Conservation (phyloP, 2,113 vertebrate species). For the Pteropus alecto region DNA sequence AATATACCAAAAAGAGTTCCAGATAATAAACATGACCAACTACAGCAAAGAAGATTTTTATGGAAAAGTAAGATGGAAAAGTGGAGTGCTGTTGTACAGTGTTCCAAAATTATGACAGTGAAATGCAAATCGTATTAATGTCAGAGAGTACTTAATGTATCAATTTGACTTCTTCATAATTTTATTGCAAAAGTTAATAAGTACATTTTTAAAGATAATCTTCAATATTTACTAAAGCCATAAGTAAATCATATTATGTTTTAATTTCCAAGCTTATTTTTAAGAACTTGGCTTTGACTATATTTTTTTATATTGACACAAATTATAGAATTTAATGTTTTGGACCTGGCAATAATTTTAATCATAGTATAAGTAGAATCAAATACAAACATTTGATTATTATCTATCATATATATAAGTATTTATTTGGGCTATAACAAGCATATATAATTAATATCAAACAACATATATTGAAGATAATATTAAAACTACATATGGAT, state of each 20-base stretch:
- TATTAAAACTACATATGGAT: neutral
- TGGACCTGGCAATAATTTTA: neutral
- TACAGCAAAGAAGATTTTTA: neutral
- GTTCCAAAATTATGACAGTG: neutral
- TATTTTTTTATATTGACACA: neutral
- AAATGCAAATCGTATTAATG: neutral
- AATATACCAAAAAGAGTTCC: neutral
- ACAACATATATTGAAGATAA: neutral
- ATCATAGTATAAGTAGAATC: neutral
- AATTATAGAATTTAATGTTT: neutral
- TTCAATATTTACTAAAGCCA: constrained; percentile 8
- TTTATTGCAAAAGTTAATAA: neutral
- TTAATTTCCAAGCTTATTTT: constrained; percentile 21
- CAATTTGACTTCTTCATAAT: neutral
- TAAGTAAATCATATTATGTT: neutral
- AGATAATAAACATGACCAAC: neutral
- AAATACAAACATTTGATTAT: neutral
- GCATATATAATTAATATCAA: neutral
- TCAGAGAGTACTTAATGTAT: neutral
- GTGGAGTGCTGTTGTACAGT: neutral
- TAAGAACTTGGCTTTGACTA: neutral
- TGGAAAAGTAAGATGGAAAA: neutral
- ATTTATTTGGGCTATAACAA: neutral
- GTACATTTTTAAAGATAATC: neutral
- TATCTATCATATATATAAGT: neutral